Evolutionary conservation across 1,140 invertebrate genomes (phyloP), one percentile per base, ranked within the genome.

Genomic region (Procambarus virginalis): DNA sequence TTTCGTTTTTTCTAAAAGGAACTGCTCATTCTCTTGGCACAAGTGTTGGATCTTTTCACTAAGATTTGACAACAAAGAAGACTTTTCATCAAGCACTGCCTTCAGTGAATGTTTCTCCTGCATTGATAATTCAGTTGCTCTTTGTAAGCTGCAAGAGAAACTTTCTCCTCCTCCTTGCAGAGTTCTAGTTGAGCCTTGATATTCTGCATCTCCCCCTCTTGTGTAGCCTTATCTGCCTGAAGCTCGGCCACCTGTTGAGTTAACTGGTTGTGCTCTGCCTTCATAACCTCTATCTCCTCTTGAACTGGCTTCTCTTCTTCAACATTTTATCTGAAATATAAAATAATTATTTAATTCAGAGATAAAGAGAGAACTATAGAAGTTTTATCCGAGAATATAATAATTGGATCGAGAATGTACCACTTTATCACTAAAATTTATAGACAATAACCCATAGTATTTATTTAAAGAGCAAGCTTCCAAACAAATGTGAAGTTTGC

Each of bases 301-400:
- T 77, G 73, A 77, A 45, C n/a, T 82, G 14, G 5, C 46, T 82
- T 22, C 45, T 85, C 49, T 77, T 58, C 55, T 45, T 76, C 49
- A 73, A 34, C 4, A 75, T 20, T 84, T 76, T 46, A 12, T 84
- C 83, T 84, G 68, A 55, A 75, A 84, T 45, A 17, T 14, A 55
- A 51, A 1, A 55, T 34, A 49, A 10, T 79, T 49, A 2, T 51
- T 17, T 64, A 64, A 55, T 55, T 12, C 51, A 9, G 51, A 55
- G 73, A 75, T 17, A 34, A 1, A 34, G 34, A 34, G 34, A 34
- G 34, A 34, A 34, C 34, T 34, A 34, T 34, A 34, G 34, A 34
- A 34, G 34, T 34, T 1, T 34, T 34, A 34, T 34, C 34, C 34
- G 34, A 34, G 34, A 34, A 34, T 34, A 34, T 34, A 34, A 34